Conservation (phyloP, 2,113 vertebrate genomes). For the Caretta caretta region DNA sequence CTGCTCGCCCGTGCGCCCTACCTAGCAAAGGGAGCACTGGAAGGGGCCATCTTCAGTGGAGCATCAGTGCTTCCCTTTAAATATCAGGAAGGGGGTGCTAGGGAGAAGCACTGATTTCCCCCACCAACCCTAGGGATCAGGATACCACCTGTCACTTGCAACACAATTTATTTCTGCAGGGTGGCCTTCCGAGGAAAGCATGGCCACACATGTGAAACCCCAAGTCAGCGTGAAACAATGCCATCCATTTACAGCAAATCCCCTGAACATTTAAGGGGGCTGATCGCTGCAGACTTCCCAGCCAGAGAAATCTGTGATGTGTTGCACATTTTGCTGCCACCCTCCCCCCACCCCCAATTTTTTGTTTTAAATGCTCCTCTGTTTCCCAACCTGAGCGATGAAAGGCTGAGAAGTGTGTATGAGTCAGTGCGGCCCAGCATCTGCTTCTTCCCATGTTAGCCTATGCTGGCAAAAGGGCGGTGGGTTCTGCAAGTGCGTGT, state of each 20-base stretch:
- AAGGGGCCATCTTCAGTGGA: background rate
- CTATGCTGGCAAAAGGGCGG: background rate
- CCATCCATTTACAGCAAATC: background rate
- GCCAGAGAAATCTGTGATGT: background rate
- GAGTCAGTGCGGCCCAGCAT: background rate
- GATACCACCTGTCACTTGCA: background rate
- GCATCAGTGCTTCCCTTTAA: background rate
- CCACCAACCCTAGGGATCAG: accelerated
- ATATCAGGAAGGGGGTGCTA: background rate
- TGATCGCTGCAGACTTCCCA: background rate
- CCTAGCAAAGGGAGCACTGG: background rate
- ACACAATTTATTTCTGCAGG: background rate
- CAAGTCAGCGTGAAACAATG: background rate
- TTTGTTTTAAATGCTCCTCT: background rate
- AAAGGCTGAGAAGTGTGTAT: background rate
- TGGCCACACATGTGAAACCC: background rate
- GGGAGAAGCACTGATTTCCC: conserved; percentile 27
- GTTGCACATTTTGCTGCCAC: background rate
- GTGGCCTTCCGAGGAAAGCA: background rate
- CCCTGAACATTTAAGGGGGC: background rate
- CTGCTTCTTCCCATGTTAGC: background rate
- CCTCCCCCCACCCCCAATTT: background rate
- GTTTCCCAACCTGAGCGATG: background rate
- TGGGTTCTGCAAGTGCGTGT: background rate
- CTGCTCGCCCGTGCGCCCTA: background rate